Evolutionary conservation across 2,113 vertebrate genomes (phyloP).

Genomic region (Sialia sialis): DNA sequence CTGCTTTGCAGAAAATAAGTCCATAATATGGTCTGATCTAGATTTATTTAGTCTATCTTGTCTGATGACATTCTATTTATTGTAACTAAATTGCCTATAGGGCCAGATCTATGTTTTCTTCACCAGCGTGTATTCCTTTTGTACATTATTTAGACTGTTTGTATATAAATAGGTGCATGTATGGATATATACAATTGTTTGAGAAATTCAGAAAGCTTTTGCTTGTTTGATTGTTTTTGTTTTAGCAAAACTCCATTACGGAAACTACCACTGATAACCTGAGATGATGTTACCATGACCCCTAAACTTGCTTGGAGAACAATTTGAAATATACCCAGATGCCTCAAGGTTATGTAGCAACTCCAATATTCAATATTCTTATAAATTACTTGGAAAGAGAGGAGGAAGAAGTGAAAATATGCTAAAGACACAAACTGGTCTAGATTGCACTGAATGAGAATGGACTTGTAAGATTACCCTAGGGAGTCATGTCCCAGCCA

Average conservation of each 20-base stretch:
- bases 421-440: not conserved
- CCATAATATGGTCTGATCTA: not conserved
- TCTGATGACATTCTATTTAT: not conserved
- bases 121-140: not conserved
- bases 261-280: not conserved
- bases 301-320: not conserved
- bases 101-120: not conserved
- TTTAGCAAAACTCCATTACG: not conserved
- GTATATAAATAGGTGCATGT: not conserved
- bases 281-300: not conserved
- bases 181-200: not conserved
- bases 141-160: not conserved
- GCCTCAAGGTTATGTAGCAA: not conserved
- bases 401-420: not conserved
- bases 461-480: not conserved
- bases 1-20: not conserved
- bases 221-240: not conserved
- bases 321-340: not conserved
- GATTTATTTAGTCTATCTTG: not conserved
- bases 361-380: not conserved
- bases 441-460: not conserved
- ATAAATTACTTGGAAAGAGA: not conserved
- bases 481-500: not conserved
- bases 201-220: not conserved
- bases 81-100: not conserved